Base-by-base conservation (phyloP, 2,113 vertebrate species). In the Mixornis gularis region DNA sequence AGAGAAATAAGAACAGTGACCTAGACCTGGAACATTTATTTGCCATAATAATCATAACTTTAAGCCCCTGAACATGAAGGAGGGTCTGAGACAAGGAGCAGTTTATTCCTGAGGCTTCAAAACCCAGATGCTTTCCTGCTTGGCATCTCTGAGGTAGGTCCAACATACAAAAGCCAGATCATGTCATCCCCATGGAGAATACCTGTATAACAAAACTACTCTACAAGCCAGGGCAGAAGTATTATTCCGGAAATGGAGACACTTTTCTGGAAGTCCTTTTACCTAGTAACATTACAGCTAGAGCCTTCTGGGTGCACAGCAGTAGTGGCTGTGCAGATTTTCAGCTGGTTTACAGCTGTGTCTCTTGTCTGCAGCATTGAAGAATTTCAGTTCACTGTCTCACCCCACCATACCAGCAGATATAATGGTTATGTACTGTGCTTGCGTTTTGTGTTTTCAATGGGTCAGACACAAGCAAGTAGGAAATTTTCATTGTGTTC, bases 1-100 rank as follows among this genome's bases (percentile, higher is more conserved):
- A 38, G 34, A 81, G 48, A 92, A 94, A 95, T 41, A 27, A 93
- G 36, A 94, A 91, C 51, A 79, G 30, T 81, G 74, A 78, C 52
- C 74, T 86, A 49, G 80, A 92, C 74, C 56, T 43, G 51, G 64
- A 95, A 59, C 10, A 59, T 66, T 84, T 85, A 53, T 81, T 84
- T 95, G 40, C 46, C 79, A 43, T 65, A 90, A 77, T 40, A 79
- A 76, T 88, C 13, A 20, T 56, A 64, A 89, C 52, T 94, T 94
- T 43, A 66, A 21, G n/a, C 20, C 63, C 44, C 46, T 79, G 60
- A 79, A 85, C 26, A 21, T 7, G 12, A 80, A 68, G 49, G 29
- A 69, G 18, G 38, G 20, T 27, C 78, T 91, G 63, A 76, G 49
- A 65, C 53, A 58, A 6, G 1, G 8, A 60, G 20, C 8, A 81